Evolutionary conservation across 2,888 invertebrate genomes (phyloP), one percentile per base, ranked within the genome.

Genomic region (Chloromyia formosa): DNA sequence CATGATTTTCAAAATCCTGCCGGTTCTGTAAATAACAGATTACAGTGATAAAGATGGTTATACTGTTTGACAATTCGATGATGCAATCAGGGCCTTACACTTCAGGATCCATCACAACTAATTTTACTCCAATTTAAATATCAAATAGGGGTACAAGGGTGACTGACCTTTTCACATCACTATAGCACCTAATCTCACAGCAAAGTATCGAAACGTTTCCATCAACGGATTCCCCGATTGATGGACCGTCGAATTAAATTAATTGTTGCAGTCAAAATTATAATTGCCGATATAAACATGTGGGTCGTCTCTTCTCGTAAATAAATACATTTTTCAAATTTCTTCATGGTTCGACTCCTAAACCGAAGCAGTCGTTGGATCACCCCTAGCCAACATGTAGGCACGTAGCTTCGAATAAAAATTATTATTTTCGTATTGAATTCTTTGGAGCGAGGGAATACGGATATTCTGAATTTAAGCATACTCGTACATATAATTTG

Each of bases 191-290:
- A 71, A 56, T 1, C 58, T 9, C 10, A 18, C 18, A n/a, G 1
- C 0, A 40, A 16, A 58, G 58, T 56, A 40, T 66, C 5, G 35
- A 35, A 56, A 58, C 71, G 56, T 71, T 71, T 71, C 40, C 40
- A 71, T 71, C 40, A 71, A 58, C 40, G 40, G 18, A 56, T 71
- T 53, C 71, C 58, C 20, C 18, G 2, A 20, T 71, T 23, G 22
- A 71, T 71, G 18, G 56, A 18, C 12, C 56, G 2, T 35, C 20
- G 56, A 56, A 71, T 71, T 56, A 35, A 71, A 71, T 71, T 71
- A 71, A 71, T 71, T 71, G 71, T 71, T 71, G 58, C 58, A 71
- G 71, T 71, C 71, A 71, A 71, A 71, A 58, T 71, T 71, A 71
- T 71, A 71, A 71, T 71, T 71, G 71, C 58, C 71, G 71, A 71